These are phyloP conservation scores for Bombus consobrinus DNA, from an alignment of 1,140 invertebrate genomes.

Conservation along the genomic window DNA sequence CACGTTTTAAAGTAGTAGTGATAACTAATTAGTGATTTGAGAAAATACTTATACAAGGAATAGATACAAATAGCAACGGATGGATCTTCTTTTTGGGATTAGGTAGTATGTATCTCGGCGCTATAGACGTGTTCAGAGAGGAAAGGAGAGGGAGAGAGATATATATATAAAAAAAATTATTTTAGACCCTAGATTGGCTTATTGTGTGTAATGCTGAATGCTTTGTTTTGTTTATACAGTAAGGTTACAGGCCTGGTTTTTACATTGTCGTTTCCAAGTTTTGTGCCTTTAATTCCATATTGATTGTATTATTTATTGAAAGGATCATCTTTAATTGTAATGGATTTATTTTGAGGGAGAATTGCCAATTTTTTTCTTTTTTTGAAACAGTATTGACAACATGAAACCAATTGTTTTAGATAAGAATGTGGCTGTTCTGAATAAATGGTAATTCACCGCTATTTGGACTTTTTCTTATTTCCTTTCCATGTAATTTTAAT, in stretches of 20 bases:
- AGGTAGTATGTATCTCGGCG: constrained; percentile 85
- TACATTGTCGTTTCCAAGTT: constrained; percentile 65
- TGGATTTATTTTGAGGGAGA: constrained; percentile 42
- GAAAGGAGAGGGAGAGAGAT: constrained; percentile 1
- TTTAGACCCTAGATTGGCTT: constrained; percentile 77
- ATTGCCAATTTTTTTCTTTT: constrained; percentile 59
- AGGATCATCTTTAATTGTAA: constrained; percentile 68
- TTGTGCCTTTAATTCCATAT: constrained; percentile 77
- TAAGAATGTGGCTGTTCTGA: constrained; percentile 80
- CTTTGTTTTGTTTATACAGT: constrained; percentile 60
- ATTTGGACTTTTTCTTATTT: constrained; percentile 5
- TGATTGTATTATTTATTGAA: constrained; percentile 78
- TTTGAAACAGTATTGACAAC: constrained; percentile 73
- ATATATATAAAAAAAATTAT: constrained; percentile 48
- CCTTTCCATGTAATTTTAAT: background rate
- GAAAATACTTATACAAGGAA: constrained; percentile 78
- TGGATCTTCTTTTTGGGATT: constrained; percentile 79
- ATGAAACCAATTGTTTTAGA: constrained; percentile 72
- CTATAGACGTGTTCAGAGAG: constrained; percentile 85
- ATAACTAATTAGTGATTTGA: constrained; percentile 73
- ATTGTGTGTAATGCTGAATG: constrained; percentile 59
- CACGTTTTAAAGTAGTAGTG: constrained; percentile 76
- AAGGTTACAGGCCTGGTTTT: constrained; percentile 54
- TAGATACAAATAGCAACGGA: constrained; percentile 79
- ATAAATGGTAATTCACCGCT: constrained; percentile 69